These are phyloP conservation scores for Semotilus atromaculatus DNA, from an alignment of 2,797 vertebrate species.

Conservation along the genomic window DNA sequence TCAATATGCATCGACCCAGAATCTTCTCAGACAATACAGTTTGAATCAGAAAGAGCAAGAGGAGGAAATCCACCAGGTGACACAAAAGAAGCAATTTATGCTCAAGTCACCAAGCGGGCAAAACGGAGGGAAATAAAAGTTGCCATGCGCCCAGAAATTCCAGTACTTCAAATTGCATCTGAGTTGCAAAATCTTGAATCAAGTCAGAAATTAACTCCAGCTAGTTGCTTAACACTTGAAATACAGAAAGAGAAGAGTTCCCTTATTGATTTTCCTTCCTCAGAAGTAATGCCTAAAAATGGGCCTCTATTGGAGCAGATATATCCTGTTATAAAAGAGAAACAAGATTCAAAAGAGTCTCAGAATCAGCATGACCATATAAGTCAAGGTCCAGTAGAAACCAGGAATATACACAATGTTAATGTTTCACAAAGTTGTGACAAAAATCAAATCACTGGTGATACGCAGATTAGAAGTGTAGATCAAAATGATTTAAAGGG, in stretches of 20 bases:
- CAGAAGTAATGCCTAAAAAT: constrained; percentile 78
- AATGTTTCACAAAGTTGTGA: constrained; percentile 53
- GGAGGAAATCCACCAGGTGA: constrained; percentile 72
- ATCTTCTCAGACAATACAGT: constrained; percentile 78
- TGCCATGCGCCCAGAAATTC: constrained; percentile 79
- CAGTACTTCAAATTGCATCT: constrained; percentile 79
- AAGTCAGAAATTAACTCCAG: constrained; percentile 49
- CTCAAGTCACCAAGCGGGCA: constrained; percentile 83
- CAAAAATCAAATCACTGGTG: constrained; percentile 40
- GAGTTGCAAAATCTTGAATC: constrained; percentile 65
- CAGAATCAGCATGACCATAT: constrained; percentile 41
- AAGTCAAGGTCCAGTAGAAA: constrained; percentile 52
- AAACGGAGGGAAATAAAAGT: constrained; percentile 83
- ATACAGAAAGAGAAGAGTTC: constrained; percentile 55
- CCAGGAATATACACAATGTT: constrained; percentile 57
- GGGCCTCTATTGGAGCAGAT: constrained; percentile 74
- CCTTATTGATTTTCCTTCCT: constrained; percentile 72
- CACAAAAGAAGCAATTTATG: constrained; percentile 81
- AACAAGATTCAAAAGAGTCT: constrained; percentile 62
- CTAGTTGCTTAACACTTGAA: constrained; percentile 50
- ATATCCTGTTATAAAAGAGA: constrained; percentile 65
- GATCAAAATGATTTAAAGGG: constrained; percentile 55
- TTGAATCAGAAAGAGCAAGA: constrained; percentile 75
- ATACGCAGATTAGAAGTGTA: constrained; percentile 62
- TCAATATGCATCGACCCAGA: constrained; percentile 80